Percentiles rank a stretch among this genome's conserved stretches.
These are phyloP conservation scores for Phocoena phocoena DNA, from an alignment of 2,113 vertebrate genomes.

Conservation along the genomic window DNA sequence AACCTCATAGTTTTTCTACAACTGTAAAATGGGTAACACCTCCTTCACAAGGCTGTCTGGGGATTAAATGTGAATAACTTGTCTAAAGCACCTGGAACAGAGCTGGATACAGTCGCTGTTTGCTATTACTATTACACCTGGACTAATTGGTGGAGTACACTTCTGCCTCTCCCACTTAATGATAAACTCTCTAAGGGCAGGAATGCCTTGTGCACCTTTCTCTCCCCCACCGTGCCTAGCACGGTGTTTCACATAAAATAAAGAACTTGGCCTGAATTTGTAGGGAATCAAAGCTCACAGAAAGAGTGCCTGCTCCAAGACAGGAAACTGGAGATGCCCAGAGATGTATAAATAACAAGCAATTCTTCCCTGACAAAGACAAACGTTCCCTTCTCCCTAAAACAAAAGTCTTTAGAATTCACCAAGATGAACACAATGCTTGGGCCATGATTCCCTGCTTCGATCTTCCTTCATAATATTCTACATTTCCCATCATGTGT, in stretches of 20 bases:
- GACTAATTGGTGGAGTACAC: not conserved
- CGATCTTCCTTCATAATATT: not conserved
- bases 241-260: not conserved
- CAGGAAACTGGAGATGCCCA: not conserved
- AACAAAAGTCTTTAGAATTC: not conserved
- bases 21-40: not conserved
- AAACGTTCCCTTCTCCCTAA: not conserved
- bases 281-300: constrained; percentile 17
- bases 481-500: not conserved
- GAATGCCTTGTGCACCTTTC: not conserved
- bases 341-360: not conserved
- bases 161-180: not conserved
- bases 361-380: not conserved
- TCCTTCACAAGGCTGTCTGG: not conserved
- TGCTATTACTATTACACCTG: not conserved
- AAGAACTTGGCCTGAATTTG: not conserved
- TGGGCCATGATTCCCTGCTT: not conserved
- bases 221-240: not conserved
- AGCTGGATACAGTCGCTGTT: not conserved
- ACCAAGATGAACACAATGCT: not conserved
- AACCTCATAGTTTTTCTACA: not conserved
- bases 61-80: not conserved
- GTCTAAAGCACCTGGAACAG: not conserved
- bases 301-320: not conserved
- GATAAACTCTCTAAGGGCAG: not conserved